phyloP scores from a whole-genome alignment of 2,888 invertebrate species.

The Gymnocheta viridis region DNA sequence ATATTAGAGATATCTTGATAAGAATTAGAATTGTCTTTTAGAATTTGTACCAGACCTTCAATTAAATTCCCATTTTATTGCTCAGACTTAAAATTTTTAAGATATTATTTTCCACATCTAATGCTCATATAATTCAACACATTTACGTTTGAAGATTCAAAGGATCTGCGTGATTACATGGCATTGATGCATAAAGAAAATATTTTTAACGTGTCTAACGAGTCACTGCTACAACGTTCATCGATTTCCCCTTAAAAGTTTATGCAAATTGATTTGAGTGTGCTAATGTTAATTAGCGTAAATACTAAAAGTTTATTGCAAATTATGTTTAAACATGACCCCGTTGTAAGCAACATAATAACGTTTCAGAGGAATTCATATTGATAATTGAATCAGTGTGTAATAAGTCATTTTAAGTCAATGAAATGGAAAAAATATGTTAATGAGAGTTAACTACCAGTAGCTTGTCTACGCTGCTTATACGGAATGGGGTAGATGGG shows the following conservation, averaged over 20 bases:
- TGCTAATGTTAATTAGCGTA: constrained; percentile 66
- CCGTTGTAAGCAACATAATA: constrained; percentile 29
- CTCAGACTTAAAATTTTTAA: no score
- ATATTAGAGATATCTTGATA: no score
- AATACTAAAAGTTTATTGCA: constrained; percentile 55
- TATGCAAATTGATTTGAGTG: constrained; percentile 54
- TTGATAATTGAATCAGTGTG: constrained; percentile 65
- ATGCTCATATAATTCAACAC: no score
- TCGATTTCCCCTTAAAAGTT: not conserved
- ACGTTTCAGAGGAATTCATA: constrained; percentile 45
- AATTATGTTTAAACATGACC: constrained; percentile 63
- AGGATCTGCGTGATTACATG: not conserved
- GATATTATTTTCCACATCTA: no score
- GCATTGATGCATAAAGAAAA: not conserved
- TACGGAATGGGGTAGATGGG: no score
- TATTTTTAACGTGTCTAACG: constrained; percentile 25
- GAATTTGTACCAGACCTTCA: no score
- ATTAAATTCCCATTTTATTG: no score
- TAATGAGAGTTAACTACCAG: constrained; percentile 43
- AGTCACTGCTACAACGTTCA: constrained; percentile 22
- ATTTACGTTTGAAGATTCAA: not conserved
- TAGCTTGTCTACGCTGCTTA: constrained; percentile 6
- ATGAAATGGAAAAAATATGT: constrained; percentile 59
- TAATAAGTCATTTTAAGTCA: constrained; percentile 60
- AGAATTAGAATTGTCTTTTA: no score